Base-by-base conservation (phyloP, 2,888 invertebrate species). In the Habroteleia sp. region DNA sequence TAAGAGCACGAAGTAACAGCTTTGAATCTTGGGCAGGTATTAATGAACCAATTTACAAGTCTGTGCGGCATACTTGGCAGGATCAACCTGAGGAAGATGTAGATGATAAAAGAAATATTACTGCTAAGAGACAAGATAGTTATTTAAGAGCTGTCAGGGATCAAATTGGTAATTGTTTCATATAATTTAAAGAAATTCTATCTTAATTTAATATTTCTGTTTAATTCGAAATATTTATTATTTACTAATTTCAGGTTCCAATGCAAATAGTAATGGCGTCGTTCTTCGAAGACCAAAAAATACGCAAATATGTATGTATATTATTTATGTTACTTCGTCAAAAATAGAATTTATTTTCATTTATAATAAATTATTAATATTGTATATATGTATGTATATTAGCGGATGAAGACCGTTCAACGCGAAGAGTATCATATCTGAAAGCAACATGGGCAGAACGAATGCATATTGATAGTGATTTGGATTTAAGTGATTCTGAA, bases 341-440 rank as follows among this genome's bases (percentile, higher is more conserved):
- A 25, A 25, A 25, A 25, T 25, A 1, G 7, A 25, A 25, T 1
- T 10, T 13, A 39, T 17, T 25, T 14, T 27, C 10, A 10, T 31
- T 10, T 10, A 14, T 11, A 14, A 7, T 35, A 6, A 16, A 0
- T n/a, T n/a, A n/a, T n/a, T n/a, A 20, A 20, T 20, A 3, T 20
- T 20, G 6, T 37, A 16, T 16, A n/a, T 31, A 14, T 50, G 87
- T 77, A 87, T 0, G 3, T 29, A 16, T 29, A 39, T 23, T 16
- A 91, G 92, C 91, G 88, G 95, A 95, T 86, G 97, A 97, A 86
- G 96, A 96, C 84, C 93, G 96, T 77, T 93, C 94, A 14, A 95
- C 95, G 89, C 92, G 97, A 80, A 91, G 97, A 81, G 96, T 96
- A 79, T 97, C 97, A n/a, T 98, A 98, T 90, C 90, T 97, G 79